A percentile compares a stretch with the other conserved stretches of the same genome.
phyloP scores from a whole-genome alignment of 2,888 invertebrate genomes.

The Thymelicus acteon region DNA sequence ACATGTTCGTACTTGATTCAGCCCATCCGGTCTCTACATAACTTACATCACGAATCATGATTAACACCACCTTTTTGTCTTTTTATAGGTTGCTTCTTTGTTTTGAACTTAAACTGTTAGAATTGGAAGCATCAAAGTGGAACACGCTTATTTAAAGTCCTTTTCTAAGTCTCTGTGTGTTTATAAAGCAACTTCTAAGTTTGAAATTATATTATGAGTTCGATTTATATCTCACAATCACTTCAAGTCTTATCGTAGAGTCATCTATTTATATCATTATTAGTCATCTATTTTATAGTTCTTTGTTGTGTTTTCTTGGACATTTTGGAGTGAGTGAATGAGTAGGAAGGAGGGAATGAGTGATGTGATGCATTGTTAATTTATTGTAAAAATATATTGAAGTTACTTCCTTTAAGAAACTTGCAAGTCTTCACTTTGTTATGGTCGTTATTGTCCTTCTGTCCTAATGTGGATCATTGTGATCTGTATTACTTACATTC shows the following conservation, averaged over 20 bases:
- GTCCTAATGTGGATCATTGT: too few relatives aligned
- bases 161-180: neutral
- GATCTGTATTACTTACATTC: too few relatives aligned
- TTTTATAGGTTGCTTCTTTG: slow-evolving; percentile 5
- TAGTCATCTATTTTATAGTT: neutral
- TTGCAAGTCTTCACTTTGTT: too few relatives aligned
- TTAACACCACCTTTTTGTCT: neutral
- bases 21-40: slow-evolving; percentile 4
- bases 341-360: too few relatives aligned
- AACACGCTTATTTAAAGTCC: neutral
- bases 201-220: neutral
- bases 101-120: neutral
- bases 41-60: slow-evolving; percentile 5
- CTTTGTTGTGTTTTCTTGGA: neutral
- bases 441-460: too few relatives aligned
- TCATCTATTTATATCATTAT: neutral
- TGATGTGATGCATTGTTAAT: neutral
- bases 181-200: neutral
- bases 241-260: neutral
- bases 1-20: slow-evolving; percentile 28
- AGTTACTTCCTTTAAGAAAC: too few relatives aligned
- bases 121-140: neutral
- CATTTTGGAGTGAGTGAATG: neutral
- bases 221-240: neutral
- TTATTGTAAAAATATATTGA: too few relatives aligned